Conservation (phyloP, 2,113 vertebrate species). For the Bubalus kerabau region DNA sequence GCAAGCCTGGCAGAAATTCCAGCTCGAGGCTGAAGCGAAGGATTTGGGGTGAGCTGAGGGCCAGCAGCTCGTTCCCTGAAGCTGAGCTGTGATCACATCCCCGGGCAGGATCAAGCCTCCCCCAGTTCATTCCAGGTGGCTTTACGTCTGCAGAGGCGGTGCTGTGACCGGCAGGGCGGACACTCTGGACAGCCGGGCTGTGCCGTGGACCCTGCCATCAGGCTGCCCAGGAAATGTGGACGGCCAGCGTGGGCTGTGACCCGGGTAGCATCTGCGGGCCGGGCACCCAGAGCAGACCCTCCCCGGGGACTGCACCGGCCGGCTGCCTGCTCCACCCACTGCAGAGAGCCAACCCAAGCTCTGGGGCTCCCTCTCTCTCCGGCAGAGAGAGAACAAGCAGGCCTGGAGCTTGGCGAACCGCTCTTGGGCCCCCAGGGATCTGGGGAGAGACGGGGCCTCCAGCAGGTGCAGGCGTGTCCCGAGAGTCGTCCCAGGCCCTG, state of each 20-base stretch:
- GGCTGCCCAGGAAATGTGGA: slow-evolving; percentile 32
- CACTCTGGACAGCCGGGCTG: slow-evolving; percentile 43
- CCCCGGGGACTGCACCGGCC: fast-evolving
- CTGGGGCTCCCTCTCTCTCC: not conserved
- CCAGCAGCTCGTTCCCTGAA: not conserved
- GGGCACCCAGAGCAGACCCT: slow-evolving; percentile 14
- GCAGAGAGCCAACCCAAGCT: fast-evolving
- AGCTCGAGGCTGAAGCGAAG: fast-evolving
- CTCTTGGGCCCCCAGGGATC: fast-evolving
- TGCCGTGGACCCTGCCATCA: not conserved
- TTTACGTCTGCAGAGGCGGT: slow-evolving; percentile 45
- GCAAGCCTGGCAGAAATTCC: not conserved
- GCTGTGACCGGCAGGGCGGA: not conserved
- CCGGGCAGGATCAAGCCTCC: not conserved
- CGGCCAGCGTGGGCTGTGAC: not conserved
- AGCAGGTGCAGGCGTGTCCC: slow-evolving; percentile 41
- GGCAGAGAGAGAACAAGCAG: not conserved
- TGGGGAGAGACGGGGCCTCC: not conserved
- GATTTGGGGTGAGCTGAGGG: not conserved
- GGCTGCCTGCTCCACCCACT: not conserved
- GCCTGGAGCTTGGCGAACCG: not conserved
- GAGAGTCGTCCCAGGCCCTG: slow-evolving; percentile 23
- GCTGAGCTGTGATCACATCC: not conserved
- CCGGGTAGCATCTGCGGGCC: not conserved
- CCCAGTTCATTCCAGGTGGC: not conserved